Conservation (phyloP, 2,888 invertebrate genomes). For the Lysandra coridon region DNA sequence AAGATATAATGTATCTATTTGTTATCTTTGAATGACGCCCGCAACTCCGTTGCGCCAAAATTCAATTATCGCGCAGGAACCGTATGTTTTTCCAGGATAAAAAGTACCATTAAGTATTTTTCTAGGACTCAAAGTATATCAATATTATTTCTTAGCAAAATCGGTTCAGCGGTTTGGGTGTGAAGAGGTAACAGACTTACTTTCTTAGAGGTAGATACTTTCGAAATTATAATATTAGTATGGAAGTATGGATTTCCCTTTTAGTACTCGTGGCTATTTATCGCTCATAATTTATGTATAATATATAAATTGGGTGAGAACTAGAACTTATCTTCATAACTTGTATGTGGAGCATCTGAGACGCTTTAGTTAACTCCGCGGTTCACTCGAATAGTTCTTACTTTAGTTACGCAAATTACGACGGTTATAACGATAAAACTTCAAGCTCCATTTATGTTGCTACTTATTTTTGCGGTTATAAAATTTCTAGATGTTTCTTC, state of each 20-base stretch:
- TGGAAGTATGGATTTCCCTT: background rate
- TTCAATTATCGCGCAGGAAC: too few relatives aligned
- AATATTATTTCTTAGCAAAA: too few relatives aligned
- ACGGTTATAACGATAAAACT: constrained; percentile 1
- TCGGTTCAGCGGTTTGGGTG: too few relatives aligned
- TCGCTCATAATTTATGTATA: constrained; percentile 78
- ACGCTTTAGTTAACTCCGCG: constrained; percentile 34
- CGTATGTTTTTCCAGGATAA: too few relatives aligned
- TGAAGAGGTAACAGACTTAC: too few relatives aligned
- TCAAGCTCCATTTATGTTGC: background rate
- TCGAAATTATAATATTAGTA: too few relatives aligned
- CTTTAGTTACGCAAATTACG: constrained; percentile 9
- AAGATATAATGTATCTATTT: too few relatives aligned
- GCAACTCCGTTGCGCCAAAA: too few relatives aligned
- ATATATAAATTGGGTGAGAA: constrained; percentile 73
- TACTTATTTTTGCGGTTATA: background rate
- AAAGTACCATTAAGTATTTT: too few relatives aligned
- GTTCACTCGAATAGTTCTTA: constrained; percentile 7
- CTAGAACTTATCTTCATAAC: background rate
- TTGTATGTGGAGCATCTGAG: background rate
- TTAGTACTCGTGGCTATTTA: constrained; percentile 27
- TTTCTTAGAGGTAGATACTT: too few relatives aligned
- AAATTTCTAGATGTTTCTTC: background rate
- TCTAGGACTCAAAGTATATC: too few relatives aligned
- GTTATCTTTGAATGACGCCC: too few relatives aligned